Evolutionary conservation across 2,797 vertebrate species (phyloP).

Genomic region (Apodemus agrarius): DNA sequence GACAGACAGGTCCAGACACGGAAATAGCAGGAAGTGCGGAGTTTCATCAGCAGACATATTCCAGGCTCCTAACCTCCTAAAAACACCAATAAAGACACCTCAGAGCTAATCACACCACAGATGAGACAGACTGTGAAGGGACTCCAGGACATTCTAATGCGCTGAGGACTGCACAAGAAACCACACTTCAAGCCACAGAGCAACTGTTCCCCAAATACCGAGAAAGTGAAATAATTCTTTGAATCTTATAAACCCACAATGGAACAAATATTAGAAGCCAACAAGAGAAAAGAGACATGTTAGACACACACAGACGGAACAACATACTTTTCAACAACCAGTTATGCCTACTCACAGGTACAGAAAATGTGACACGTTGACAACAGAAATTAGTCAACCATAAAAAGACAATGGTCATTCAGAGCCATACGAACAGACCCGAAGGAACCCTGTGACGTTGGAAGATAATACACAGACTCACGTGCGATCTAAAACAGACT

Average conservation of each 20-base stretch:
- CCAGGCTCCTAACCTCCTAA: no score
- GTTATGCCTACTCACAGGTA: no score
- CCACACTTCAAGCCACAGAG: not conserved
- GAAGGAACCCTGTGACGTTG: not conserved
- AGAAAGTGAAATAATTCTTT: not conserved
- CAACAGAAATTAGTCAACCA: not conserved
- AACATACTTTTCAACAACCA: not conserved
- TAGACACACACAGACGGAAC: not conserved
- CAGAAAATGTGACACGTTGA: not conserved
- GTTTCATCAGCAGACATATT: not conserved
- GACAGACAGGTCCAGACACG: not conserved
- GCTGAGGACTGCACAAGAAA: not conserved
- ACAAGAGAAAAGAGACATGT: not conserved
- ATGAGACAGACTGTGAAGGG: not conserved
- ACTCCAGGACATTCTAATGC: not conserved
- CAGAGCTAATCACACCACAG: not conserved
- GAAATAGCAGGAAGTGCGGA: not conserved
- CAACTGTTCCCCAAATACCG: not conserved
- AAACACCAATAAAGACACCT: not conserved
- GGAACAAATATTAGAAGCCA: not conserved
- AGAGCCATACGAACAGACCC: not conserved
- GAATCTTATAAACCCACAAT: not conserved
- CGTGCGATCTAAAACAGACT: not conserved
- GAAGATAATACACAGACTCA: not conserved
- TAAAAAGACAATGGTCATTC: not conserved